Percentiles rank a stretch among this genome's conserved stretches.
phyloP scores from a whole-genome alignment of 2,113 vertebrate genomes.

The Apaloderma vittatum region DNA sequence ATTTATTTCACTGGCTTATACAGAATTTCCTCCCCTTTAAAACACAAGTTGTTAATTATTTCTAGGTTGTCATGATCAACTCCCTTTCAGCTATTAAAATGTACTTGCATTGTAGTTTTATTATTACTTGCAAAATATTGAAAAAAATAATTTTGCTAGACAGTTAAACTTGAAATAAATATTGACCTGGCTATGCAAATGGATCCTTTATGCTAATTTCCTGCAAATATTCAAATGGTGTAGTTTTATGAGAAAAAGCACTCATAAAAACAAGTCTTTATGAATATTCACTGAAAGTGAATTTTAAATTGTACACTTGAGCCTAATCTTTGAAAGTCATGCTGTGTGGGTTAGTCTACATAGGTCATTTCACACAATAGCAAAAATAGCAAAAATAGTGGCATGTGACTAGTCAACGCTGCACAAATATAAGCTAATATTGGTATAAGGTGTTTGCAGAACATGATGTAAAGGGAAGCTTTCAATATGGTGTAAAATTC shows the following conservation, averaged over 20 bases:
- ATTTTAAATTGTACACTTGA: conserved; percentile 29
- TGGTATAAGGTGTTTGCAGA: neutral
- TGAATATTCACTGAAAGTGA: conserved; percentile 38
- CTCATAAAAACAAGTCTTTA: conserved; percentile 19
- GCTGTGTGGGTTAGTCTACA: neutral
- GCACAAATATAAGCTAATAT: neutral
- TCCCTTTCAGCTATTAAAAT: conserved; percentile 70
- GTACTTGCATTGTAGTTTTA: conserved; percentile 65
- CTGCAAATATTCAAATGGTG: conserved; percentile 38
- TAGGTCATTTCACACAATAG: neutral
- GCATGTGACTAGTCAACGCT: neutral
- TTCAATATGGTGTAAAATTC: neutral
- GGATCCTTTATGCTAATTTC: conserved; percentile 51
- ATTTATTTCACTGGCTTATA: conserved; percentile 72
- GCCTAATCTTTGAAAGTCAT: conserved; percentile 22
- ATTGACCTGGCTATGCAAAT: conserved; percentile 51
- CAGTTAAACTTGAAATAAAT: conserved; percentile 60
- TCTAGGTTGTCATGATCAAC: conserved; percentile 56
- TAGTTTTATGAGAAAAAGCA: conserved; percentile 10
- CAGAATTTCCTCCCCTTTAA: conserved; percentile 73
- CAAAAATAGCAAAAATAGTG: neutral
- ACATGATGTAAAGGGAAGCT: neutral
- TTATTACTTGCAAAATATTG: conserved; percentile 55
- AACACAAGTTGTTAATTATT: conserved; percentile 73
- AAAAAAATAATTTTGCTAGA: conserved; percentile 52